Evolutionary conservation across 2,113 vertebrate genomes (phyloP).

Genomic region (Phycodurus eques): DNA sequence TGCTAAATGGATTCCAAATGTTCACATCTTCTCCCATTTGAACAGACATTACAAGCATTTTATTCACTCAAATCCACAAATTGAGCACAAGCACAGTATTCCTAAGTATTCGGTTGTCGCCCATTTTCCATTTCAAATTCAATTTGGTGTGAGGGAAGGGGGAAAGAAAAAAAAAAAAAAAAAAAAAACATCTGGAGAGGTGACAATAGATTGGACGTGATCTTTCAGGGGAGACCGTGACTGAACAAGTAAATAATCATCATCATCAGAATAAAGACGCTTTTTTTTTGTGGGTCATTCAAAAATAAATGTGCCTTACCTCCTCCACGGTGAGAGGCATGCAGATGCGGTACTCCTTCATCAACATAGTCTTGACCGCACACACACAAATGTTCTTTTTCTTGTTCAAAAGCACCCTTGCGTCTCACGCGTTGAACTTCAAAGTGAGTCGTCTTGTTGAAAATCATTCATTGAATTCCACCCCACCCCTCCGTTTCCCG

Average conservation of each 20-base stretch:
- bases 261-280: neutral
- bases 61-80: no score
- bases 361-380: conserved; percentile 70
- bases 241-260: neutral
- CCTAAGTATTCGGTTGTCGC: no score
- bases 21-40: no score
- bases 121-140: no score
- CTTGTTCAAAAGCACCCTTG: conserved; percentile 2
- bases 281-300: neutral
- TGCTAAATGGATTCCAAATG: neutral
- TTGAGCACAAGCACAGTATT: no score
- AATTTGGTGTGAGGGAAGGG: no score
- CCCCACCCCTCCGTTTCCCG: no score
- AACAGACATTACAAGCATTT: no score
- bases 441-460: neutral
- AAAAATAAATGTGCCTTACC: conserved; percentile 61
- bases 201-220: no score
- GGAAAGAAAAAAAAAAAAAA: no score
- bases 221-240: neutral
- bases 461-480: neutral
- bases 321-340: conserved; percentile 87
- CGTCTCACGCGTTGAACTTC: neutral
- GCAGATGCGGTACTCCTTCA: conserved; percentile 89
- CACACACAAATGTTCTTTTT: neutral
- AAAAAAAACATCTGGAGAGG: no score